Evolutionary conservation across 2,113 vertebrate genomes (phyloP).

Genomic region (Circaetus gallicus): DNA sequence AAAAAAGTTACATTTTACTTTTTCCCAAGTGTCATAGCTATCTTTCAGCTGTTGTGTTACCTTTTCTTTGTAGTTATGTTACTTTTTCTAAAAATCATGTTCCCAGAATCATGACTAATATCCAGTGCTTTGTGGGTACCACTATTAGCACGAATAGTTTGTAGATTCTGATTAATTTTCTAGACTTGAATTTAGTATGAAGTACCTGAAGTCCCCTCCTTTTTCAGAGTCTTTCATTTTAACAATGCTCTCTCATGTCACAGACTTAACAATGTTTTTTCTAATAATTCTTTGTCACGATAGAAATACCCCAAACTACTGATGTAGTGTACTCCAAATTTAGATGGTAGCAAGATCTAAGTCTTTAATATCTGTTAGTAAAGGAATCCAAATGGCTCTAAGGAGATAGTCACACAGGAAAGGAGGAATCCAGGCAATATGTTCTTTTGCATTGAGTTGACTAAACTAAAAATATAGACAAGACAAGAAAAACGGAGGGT

Average conservation of each 20-base stretch:
- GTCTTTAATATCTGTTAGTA: neutral
- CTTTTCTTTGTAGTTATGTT: neutral
- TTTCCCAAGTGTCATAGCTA: neutral
- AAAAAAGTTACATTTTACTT: neutral
- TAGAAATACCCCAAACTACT: neutral
- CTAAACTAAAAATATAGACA: neutral
- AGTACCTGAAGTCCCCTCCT: neutral
- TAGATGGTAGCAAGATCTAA: neutral
- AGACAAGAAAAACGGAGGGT: accelerated
- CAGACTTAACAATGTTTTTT: neutral
- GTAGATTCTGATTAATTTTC: neutral
- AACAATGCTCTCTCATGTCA: neutral
- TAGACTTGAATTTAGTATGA: neutral
- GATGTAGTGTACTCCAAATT: neutral
- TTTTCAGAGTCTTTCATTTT: neutral
- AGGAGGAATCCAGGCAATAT: neutral
- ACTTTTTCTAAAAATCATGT: neutral
- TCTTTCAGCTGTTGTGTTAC: neutral
- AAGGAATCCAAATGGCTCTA: neutral
- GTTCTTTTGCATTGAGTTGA: neutral
- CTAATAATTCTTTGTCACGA: neutral
- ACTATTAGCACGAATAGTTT: neutral
- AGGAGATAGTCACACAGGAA: neutral
- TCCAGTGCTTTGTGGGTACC: neutral
- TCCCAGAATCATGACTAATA: neutral